phyloP scores from a whole-genome alignment of 1,140 invertebrate species.

The Neomicropteryx cornuta region DNA sequence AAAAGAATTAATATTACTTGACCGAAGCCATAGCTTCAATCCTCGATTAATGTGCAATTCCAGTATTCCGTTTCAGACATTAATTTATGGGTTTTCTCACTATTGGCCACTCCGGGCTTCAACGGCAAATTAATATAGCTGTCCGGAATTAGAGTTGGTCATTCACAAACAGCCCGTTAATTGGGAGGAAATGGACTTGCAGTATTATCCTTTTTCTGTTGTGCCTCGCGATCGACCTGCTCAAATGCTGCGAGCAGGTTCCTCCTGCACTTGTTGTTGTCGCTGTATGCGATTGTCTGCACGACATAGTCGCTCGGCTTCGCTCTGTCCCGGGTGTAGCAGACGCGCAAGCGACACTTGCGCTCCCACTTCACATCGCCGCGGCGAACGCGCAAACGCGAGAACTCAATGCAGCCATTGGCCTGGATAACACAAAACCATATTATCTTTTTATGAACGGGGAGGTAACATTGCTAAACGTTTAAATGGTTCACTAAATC shows the following conservation, averaged over 20 bases:
- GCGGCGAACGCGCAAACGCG: constrained; percentile 34
- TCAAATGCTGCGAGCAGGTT: constrained; percentile 42
- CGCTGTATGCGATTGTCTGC: constrained; percentile 42
- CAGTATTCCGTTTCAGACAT: too few species aligned
- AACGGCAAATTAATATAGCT: too few species aligned
- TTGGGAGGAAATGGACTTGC: too few species aligned
- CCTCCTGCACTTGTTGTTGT: constrained; percentile 42
- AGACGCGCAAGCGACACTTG: constrained; percentile 43
- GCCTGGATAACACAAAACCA: constrained; percentile 17
- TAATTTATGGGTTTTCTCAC: too few species aligned
- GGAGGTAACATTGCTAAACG: constrained; percentile 10
- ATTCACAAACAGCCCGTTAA: too few species aligned
- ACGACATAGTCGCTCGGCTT: constrained; percentile 42
- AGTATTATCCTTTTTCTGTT: constrained; percentile 13
- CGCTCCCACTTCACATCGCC: constrained; percentile 42
- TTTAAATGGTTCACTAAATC: constrained; percentile 15
- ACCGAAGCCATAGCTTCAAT: too few species aligned
- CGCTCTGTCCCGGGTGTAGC: constrained; percentile 36
- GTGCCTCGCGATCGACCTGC: constrained; percentile 21
- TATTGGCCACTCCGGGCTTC: too few species aligned
- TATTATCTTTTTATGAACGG: constrained; percentile 12
- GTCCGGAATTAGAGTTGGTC: too few species aligned
- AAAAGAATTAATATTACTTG: too few species aligned
- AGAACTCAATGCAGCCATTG: constrained; percentile 41
- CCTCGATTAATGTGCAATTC: too few species aligned